These are phyloP conservation scores for Perizoma affinitatum DNA, from an alignment of 2,888 invertebrate genomes.

Conservation along the genomic window DNA sequence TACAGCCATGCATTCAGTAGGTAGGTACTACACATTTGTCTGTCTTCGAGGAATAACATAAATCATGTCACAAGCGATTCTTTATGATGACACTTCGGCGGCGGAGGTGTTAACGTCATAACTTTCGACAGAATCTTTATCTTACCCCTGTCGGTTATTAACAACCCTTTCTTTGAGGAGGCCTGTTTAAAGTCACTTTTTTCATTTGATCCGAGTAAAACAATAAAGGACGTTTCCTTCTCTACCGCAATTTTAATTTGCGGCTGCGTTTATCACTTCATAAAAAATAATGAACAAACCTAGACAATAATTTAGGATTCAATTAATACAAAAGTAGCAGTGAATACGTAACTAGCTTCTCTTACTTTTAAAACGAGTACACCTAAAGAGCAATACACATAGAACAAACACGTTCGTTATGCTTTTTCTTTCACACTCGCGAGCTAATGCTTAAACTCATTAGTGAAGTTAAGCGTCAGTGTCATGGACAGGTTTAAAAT, in stretches of 20 bases:
- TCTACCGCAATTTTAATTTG: too few relatives aligned
- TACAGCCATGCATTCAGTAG: slow-evolving; percentile 10
- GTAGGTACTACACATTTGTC: slow-evolving; percentile 18
- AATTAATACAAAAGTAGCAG: too few relatives aligned
- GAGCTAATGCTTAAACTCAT: slow-evolving; percentile 79
- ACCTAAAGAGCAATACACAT: not conserved
- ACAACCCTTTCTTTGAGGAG: slow-evolving; percentile 13
- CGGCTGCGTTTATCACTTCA: too few relatives aligned
- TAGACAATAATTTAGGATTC: too few relatives aligned
- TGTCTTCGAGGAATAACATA: slow-evolving; percentile 13
- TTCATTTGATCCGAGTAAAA: too few relatives aligned
- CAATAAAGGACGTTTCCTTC: too few relatives aligned
- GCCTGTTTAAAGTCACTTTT: slow-evolving; percentile 12
- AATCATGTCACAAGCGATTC: slow-evolving; percentile 18
- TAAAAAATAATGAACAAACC: too few relatives aligned
- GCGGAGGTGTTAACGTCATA: slow-evolving; percentile 31
- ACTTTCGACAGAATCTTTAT: slow-evolving; percentile 26
- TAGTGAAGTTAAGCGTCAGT: slow-evolving; percentile 79
- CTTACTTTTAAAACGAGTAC: too few relatives aligned
- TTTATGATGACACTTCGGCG: slow-evolving; percentile 22
- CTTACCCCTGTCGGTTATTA: slow-evolving; percentile 21
- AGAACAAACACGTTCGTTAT: slow-evolving; percentile 10
- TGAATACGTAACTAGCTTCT: too few relatives aligned
- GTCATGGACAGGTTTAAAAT: slow-evolving; percentile 80
- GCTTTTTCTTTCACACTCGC: slow-evolving; percentile 5